These are phyloP conservation scores for Keiferia lycopersicella DNA, from an alignment of 2,888 invertebrate species.

Conservation along the genomic window DNA sequence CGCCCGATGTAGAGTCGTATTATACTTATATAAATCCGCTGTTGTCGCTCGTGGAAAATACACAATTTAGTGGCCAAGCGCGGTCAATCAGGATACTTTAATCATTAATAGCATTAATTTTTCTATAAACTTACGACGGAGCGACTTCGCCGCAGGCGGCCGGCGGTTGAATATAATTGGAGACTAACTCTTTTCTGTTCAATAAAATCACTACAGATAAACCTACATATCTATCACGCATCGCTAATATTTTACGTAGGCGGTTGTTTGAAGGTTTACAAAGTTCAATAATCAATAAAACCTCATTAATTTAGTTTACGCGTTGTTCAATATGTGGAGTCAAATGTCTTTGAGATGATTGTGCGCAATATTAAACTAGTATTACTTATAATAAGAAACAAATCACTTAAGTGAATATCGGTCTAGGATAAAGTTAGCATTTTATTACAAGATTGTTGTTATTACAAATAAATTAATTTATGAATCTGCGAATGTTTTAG, in stretches of 20 bases:
- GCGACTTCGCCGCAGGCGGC: too few relatives aligned
- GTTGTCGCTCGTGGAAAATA: too few relatives aligned
- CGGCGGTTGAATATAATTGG: too few relatives aligned
- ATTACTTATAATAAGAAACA: constrained; percentile 22
- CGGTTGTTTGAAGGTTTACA: not conserved
- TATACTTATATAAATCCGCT: too few relatives aligned
- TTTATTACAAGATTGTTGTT: constrained; percentile 25
- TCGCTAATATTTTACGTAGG: not conserved
- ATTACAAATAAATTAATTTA: constrained; percentile 20
- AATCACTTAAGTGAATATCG: constrained; percentile 24
- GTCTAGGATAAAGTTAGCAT: constrained; percentile 21
- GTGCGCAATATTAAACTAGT: constrained; percentile 22
- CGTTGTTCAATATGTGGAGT: constrained; percentile 17
- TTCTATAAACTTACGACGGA: too few relatives aligned
- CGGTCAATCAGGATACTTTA: too few relatives aligned
- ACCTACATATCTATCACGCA: too few relatives aligned
- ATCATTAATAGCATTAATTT: too few relatives aligned
- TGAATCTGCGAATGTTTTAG: constrained; percentile 23
- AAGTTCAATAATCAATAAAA: constrained; percentile 6
- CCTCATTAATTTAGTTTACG: constrained; percentile 16
- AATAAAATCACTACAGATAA: too few relatives aligned
- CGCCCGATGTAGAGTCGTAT: too few relatives aligned
- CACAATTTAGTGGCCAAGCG: too few relatives aligned
- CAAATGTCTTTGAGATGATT: constrained; percentile 5
- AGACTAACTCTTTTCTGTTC: too few relatives aligned